Evolutionary conservation across 2,797 vertebrate genomes (phyloP).

Genomic region (Chelmon rostratus): DNA sequence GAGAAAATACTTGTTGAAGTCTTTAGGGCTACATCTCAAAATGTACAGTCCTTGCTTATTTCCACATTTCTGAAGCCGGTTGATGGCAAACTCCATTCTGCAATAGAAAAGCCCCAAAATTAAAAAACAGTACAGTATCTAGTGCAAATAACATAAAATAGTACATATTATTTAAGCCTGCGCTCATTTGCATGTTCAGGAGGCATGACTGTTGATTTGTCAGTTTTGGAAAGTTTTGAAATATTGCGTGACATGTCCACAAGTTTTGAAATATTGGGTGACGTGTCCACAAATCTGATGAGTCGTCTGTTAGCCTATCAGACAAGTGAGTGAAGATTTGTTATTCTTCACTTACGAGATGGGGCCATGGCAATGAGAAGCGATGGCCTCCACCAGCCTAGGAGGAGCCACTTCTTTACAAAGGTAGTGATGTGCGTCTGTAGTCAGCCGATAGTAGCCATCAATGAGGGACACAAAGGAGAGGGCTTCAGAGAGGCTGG

Average conservation of each 20-base stretch:
- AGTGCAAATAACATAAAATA: background rate
- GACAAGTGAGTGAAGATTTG: too few species aligned
- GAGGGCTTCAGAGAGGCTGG: constrained; percentile 90
- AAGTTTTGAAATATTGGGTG: background rate
- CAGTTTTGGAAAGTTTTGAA: background rate
- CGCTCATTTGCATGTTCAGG: background rate
- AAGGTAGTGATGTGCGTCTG: constrained; percentile 97
- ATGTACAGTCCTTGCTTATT: constrained; percentile 93
- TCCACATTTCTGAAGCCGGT: constrained; percentile 90
- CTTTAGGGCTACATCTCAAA: constrained; percentile 95
- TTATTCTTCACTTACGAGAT: constrained; percentile 89
- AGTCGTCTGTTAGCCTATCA: background rate
- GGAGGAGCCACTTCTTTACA: constrained; percentile 98
- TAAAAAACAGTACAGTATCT: background rate
- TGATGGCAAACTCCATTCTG: constrained; percentile 96
- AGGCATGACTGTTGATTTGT: background rate
- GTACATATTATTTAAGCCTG: background rate
- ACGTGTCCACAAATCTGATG: background rate
- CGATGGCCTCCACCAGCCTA: constrained; percentile 91
- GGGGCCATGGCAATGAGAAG: constrained; percentile 95
- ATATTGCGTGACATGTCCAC: too few species aligned
- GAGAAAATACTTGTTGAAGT: constrained; percentile 96
- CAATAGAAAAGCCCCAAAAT: background rate
- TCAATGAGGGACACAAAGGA: constrained; percentile 97
- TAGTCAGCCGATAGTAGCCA: constrained; percentile 96